Conservation (phyloP, 2,797 vertebrate species). For the Morelia viridis region DNA sequence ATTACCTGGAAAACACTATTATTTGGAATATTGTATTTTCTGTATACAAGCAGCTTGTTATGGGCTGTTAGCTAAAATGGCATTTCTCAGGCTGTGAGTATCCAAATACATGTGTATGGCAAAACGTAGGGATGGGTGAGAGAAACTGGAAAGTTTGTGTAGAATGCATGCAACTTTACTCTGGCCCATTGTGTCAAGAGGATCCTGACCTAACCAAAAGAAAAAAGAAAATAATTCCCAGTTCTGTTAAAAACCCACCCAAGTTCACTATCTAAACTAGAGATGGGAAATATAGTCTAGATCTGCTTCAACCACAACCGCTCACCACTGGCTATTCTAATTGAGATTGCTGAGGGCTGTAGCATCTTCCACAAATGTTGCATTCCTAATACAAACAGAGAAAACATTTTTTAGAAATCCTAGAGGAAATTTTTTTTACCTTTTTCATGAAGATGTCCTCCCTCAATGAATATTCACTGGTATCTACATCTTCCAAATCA, state of each 20-base stretch:
- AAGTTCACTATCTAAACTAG: background rate
- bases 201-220: background rate
- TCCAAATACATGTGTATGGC: too few species aligned
- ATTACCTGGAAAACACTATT: background rate
- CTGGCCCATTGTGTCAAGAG: background rate
- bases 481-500: slow-evolving; percentile 86
- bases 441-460: slow-evolving; percentile 45
- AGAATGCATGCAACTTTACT: background rate
- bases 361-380: too few species aligned
- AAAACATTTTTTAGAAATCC: too few species aligned
- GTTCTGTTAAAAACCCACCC: background rate
- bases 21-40: background rate
- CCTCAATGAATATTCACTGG: slow-evolving; percentile 47
- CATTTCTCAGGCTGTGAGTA: background rate
- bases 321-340: too few species aligned
- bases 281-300: background rate
- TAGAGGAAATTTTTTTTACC: too few species aligned
- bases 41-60: background rate
- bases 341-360: too few species aligned
- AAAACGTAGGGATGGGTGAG: background rate
- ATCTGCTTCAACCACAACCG: too few species aligned
- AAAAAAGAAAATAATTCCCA: background rate
- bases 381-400: too few species aligned
- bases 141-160: background rate
- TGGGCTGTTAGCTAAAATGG: too few species aligned